Evolutionary conservation across 1,140 invertebrate genomes (phyloP), one percentile per base, ranked within the genome.

Genomic region (Drosophila chauvacae): DNA sequence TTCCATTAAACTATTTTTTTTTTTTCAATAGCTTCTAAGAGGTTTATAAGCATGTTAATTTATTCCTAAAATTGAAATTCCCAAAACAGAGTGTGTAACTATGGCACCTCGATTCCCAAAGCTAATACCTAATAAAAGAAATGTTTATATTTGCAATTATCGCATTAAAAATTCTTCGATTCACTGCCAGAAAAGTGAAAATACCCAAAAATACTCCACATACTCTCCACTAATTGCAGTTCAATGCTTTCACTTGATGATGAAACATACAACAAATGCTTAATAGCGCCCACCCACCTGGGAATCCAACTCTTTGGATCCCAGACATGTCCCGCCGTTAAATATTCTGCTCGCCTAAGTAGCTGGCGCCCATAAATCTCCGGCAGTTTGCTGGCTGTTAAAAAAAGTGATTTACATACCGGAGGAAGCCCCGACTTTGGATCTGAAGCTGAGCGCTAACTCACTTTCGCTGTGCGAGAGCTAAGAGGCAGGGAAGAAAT

Each of bases 351-450:
- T 51, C 55, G 69, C n/a, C 70, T 72, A 73, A 73, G 51, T 73
- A 73, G 68, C 68, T 71, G 45, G 55, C 55, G 68, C 37, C 66
- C 53, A 72, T 72, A 72, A 72, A 73, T 73, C 69, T 72, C 55
- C 45, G 39, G 53, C 68, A 73, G 68, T 72, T 70, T 16, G 51
- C 51, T 70, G 28, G 66, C 53, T 59, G 42, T 42, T 16, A 37
- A 56, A 50, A 71, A 72, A 60, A 66, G 68, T 72, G 70, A 73
- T 73, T 73, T 73, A 73, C 70, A 72, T 72, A 72, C 70, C 60
- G 26, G 45, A 73, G 68, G 53, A 72, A 72, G 66, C 23, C 37
- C 28, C 66, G 35, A 59, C 37, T 68, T 72, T 13, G 66, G 68
- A 60, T 59, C 30, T 72, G 44, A 71, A 30, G 26, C 64, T 28